Base-by-base conservation (phyloP, 2,797 vertebrate genomes). In the Uromys caudimaculatus region DNA sequence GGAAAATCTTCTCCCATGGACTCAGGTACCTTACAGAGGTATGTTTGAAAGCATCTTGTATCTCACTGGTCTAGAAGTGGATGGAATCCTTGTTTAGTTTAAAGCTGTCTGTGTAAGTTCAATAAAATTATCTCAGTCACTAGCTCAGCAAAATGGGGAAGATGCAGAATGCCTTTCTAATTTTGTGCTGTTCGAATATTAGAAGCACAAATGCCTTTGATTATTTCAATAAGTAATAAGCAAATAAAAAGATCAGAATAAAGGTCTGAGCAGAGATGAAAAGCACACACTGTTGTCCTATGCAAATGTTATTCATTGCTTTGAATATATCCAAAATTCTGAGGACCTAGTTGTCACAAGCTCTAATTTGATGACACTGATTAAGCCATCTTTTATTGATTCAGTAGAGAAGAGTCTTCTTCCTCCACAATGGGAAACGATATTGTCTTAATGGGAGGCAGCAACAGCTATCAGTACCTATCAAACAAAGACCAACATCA, bases 401-500 rank as follows among this genome's bases (percentile, higher is more conserved):
- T 69, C 35, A 3, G 41, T 38, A 52, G 1, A 23, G 54, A 52
- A 54, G 75, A 13, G 24, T n/a, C 17, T 8, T 71, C 77, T 88
- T 44, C 32, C 81, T 60, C 27, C 19, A 38, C 23, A 58, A 58
- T 0, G 12, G 60, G 76, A 75, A 91, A 67, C n/a, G 23, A 73
- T 82, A 58, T 52, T 54, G 52, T 41, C 38, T 90, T 92, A 60
- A 67, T 23, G 62, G 21, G 27, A 84, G 17, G 47, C 7, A 84
- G 84, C 35, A 90, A 47, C 47, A 21, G 54, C 12, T 64, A 77
- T 47, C 84, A 73, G 77, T 13, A 84, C 54, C 77, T 56, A 92
- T 52, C 32, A 27, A 14, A 60, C 93, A 89, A 88, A 78, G 38
- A 95, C 64, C 73, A 27, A n/a, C 71, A 67, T 95, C 93, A 87